Conservation (phyloP, 35 echinoderm and acorn worm species). For the Anneissia japonica region DNA sequence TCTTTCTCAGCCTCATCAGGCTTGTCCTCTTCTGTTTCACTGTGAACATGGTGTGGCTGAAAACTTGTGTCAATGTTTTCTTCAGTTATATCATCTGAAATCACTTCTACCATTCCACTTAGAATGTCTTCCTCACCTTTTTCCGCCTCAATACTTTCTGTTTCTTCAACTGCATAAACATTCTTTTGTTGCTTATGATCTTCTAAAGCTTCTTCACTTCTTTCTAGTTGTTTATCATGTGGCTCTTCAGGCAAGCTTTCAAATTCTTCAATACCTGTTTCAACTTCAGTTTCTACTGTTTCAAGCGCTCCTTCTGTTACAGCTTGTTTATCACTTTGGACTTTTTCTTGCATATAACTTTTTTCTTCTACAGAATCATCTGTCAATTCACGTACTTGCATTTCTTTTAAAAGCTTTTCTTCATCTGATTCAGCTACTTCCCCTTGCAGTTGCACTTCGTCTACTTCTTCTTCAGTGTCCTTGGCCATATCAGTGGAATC, state of each 20-base stretch:
- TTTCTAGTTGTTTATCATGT: neutral
- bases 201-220: neutral
- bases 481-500: neutral
- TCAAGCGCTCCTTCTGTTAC: neutral
- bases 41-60: neutral
- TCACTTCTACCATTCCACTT: neutral
- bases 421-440: neutral
- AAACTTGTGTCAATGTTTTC: neutral
- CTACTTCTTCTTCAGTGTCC: neutral
- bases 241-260: neutral
- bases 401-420: neutral
- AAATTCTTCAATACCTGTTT: neutral
- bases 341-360: neutral
- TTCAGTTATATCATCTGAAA: neutral
- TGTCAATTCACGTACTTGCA: no score
- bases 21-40: neutral
- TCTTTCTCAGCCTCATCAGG: neutral
- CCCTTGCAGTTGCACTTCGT: neutral
- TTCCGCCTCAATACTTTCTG: neutral
- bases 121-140: neutral
- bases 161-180: neutral
- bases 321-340: neutral
- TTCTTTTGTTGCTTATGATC: neutral
- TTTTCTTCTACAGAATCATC: neutral
- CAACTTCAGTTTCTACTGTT: neutral